These are phyloP conservation scores for Cephus spinipes DNA, from an alignment of 2,888 invertebrate species.

Conservation along the genomic window DNA sequence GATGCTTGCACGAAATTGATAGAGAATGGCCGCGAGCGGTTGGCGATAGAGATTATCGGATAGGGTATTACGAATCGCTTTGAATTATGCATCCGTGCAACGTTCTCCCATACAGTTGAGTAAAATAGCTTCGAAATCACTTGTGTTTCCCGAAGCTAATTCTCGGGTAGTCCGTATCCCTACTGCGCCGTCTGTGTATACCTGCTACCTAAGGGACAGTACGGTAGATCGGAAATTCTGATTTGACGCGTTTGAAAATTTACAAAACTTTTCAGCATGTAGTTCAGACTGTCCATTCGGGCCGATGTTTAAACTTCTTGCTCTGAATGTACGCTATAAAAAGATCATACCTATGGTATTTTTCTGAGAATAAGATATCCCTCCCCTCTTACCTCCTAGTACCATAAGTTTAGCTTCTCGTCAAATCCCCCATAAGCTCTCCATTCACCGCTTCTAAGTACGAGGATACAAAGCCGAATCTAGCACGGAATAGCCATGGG, in stretches of 20 bases:
- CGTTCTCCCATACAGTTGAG: background rate
- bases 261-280: background rate
- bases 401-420: conserved; percentile 25
- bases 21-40: background rate
- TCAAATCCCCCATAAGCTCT: conserved; percentile 36
- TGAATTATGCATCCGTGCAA: background rate
- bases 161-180: background rate
- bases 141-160: background rate
- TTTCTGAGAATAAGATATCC: background rate
- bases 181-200: background rate
- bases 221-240: background rate
- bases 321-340: background rate
- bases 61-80: background rate
- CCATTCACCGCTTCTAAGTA: conserved; percentile 25
- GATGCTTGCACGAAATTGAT: background rate
- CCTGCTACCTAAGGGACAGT: too few relatives aligned
- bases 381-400: conserved; percentile 5
- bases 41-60: background rate
- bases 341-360: background rate
- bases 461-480: background rate
- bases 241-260: background rate
- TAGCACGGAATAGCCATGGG: conserved; percentile 25
- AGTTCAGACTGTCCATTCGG: background rate
- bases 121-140: background rate
- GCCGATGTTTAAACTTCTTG: background rate